Base-by-base conservation (phyloP, 2,888 invertebrate genomes). In the Lycophotia porphyrea region DNA sequence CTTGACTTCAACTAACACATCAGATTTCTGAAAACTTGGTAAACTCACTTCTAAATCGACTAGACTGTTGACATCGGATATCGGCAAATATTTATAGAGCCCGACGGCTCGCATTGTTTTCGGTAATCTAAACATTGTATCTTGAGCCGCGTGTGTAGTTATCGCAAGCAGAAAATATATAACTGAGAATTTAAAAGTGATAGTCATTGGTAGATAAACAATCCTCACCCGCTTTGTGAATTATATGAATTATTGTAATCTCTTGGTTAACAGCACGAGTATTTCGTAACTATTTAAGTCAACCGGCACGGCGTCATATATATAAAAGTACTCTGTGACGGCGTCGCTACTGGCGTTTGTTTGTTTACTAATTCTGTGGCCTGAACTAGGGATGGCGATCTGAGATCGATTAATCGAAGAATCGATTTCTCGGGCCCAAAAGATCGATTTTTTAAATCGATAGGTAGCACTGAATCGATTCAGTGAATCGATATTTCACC, bases 91-190 rank as follows among this genome's bases (percentile, higher is more conserved):
- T 90, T 95, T 94, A 79, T 93, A 95, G 31, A 96, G 88, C 13
- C 95, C 96, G 52, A 96, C 94, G 21, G 95, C 96, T 84, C 92
- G 93, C 95, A 96, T 96, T 31, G 91, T 91, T 90, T 92, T 93
- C 21, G 96, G 95, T 80, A 96, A 83, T 74, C 72, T 85, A 58
- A 87, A 78, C 86, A 88, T 89, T 39, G 78, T 78, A 77, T 75
- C 66, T 73, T 71, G 61, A 61, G 52, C 63, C 64, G 71, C 81
- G 74, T 80, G 74, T 60, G 81, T 65, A 11, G n/a, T 55, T 24
- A 49, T 60, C 64, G 76, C 52, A 24, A 69, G 36, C 47, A 81
- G 24, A 72, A 76, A 39, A n/a, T n/a, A n/a, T 42, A 63, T n/a
- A 27, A 87, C 80, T 82, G 69, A 71, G 18, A 76, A 27, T 70